Evolutionary conservation across 2,888 invertebrate genomes (phyloP), one percentile per base, ranked within the genome.

Genomic region (Drosophila mimetica): DNA sequence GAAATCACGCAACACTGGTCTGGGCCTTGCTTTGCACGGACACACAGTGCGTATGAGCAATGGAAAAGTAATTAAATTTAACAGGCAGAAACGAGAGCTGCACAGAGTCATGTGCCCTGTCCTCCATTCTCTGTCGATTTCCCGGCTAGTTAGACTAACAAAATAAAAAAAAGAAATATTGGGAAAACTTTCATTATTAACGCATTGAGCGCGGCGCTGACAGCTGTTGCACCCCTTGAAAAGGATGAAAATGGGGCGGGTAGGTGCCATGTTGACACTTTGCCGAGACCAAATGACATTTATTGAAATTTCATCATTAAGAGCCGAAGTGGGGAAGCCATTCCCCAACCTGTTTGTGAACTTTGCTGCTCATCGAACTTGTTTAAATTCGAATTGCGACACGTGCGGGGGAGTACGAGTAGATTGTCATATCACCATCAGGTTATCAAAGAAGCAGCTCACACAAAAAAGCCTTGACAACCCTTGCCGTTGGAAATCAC

Each of bases 61-160:
- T 90, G 90, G 85, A 90, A 90, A 90, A 90, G 89, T 90, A 90
- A 90, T 90, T 90, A 90, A 90, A 90, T 90, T 90, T 90, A 87
- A 89, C 78, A 76, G 80, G 57, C 74, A 63, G 41, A 52, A 54
- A 30, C 52, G 46, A 36, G 50, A 22, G 20, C 39, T 39, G 34
- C 14, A 25, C 14, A 37, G 52, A 60, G 46, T 39, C 22, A 60
- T 30, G 60, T 11, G 36, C 37, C 11, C 28, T 60, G 60, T 20
- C n/a, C 18, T 13, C 34, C 34, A 48, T 67, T 69, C 60, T 71
- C 74, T 61, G 61, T 44, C 60, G 42, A 37, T 60, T 53, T 61
- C 36, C 61, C 60, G 63, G 60, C 61, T 60, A 61, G 60, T 61
- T 47, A 71, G 36, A 18, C 39, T 58, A 14, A 37, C 47, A 71